phyloP scores from a whole-genome alignment of 2,113 vertebrate species.

The Oxyura jamaicensis region DNA sequence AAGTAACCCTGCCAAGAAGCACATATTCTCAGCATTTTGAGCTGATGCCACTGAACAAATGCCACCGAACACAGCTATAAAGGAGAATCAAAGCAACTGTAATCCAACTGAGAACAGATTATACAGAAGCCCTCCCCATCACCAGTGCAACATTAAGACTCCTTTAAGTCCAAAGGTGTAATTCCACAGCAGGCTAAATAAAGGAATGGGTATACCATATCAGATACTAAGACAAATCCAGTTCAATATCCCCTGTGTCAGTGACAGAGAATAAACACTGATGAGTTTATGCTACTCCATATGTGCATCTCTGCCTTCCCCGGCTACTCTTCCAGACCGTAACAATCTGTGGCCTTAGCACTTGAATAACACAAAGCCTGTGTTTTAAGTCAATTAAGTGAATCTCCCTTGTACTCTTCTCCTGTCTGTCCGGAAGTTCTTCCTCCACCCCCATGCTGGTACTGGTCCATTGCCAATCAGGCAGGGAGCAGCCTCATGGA shows the following conservation, averaged over 20 bases:
- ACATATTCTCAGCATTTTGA: background rate
- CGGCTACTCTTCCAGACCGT: background rate
- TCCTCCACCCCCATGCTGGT: background rate
- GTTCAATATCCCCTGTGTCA: background rate
- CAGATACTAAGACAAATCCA: background rate
- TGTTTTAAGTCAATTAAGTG: background rate
- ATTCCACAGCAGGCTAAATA: background rate
- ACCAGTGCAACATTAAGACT: background rate
- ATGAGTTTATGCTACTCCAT: background rate
- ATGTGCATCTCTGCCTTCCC: background rate
- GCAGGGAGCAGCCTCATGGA: background rate
- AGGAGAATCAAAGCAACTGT: background rate
- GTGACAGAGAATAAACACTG: background rate
- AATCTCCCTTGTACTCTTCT: background rate
- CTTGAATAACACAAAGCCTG: background rate
- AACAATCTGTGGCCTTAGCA: background rate
- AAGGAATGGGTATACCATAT: background rate
- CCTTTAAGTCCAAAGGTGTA: background rate
- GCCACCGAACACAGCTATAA: background rate
- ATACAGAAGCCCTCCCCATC: rapidly evolving
- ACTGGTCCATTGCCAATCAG: no score
- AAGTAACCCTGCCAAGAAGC: background rate
- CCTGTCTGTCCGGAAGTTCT: background rate
- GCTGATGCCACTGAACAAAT: background rate
- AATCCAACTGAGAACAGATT: background rate